Evolutionary conservation across 2,113 vertebrate genomes (phyloP), one percentile per base, ranked within the genome.

Genomic region (Misgurnus anguillicaudatus): DNA sequence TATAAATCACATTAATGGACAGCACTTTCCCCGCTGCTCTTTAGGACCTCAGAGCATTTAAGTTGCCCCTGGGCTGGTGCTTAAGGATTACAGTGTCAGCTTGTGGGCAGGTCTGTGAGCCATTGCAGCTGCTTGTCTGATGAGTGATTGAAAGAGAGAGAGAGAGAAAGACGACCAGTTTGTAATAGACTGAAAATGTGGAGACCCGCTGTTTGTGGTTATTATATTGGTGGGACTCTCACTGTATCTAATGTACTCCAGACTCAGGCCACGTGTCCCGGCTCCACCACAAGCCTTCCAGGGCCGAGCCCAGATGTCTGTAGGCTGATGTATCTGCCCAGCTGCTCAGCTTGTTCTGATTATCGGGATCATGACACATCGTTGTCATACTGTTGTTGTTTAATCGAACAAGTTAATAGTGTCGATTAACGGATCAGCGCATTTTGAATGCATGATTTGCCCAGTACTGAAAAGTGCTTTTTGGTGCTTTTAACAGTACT

Each of bases 91-190:
- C 41, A 62, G 14, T 47, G 71, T 69, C 57, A 78, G 79, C 67
- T 83, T 73, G 45, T 77, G 62, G 36, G 14, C 31, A 47, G 45
- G 45, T 39, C 63, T 55, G 17, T 73, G 31, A 66, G 36, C 61
- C 41, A 31, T 62, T 57, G 68, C 82, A 83, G 68, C 74, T 80
- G 82, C 72, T 84, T 53, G 74, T 77, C 68, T 55, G 60, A 58
- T 72, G 62, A 73, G 64, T 75, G 68, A 78, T 48, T 9, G 48
- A 82, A 79, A 77, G 80, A 84, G 81, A 75, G 73, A 71, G 68
- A 66, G 68, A 77, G 64, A 70, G 65, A 76, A 53, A 71, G 64
- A 60, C 53, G 69, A 10, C 75, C n/a, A 14, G 47, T 63, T 71
- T 45, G 1, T 75, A 70, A 70, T 71, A 70, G 83, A 53, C 72